Percentiles rank a stretch among this genome's conserved stretches.
phyloP scores from a whole-genome alignment of 2,888 invertebrate genomes.

The Hetaerina titia region DNA sequence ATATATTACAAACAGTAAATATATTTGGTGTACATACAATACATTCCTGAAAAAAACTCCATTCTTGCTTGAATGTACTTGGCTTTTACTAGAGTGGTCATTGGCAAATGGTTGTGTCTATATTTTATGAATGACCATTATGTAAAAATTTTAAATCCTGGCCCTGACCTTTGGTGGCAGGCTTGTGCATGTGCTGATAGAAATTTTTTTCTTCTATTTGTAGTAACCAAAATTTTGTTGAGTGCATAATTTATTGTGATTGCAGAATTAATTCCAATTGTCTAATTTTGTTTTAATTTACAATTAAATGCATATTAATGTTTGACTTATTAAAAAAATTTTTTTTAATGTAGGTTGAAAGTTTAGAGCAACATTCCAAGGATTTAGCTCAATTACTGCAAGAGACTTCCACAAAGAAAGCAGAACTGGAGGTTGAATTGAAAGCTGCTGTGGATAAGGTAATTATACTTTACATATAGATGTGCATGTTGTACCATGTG shows the following conservation, averaged over 20 bases:
- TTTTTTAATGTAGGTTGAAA: constrained; percentile 83
- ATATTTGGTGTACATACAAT: no score
- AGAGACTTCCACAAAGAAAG: constrained; percentile 82
- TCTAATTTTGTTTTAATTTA: not conserved
- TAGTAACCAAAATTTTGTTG: not conserved
- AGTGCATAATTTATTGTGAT: not conserved
- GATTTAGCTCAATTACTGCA: constrained; percentile 83
- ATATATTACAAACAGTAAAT: not conserved
- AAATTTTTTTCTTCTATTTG: not conserved
- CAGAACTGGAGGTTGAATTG: constrained; percentile 85
- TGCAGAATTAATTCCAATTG: not conserved
- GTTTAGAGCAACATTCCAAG: constrained; percentile 86
- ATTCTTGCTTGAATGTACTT: no score
- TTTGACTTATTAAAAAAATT: not conserved
- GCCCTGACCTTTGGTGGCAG: not conserved
- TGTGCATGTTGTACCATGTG: not conserved
- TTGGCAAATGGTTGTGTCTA: not conserved
- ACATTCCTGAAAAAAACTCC: no score
- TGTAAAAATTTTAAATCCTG: not conserved
- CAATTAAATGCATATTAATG: not conserved
- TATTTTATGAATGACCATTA: not conserved
- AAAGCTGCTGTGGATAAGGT: constrained; percentile 87
- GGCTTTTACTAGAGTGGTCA: no score
- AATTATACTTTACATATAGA: constrained; percentile 69
- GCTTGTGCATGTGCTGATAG: not conserved